A percentile compares a stretch with the other conserved stretches of the same genome.
Conservation (phyloP, 2,888 invertebrate genomes). For the Phortica okadai region DNA sequence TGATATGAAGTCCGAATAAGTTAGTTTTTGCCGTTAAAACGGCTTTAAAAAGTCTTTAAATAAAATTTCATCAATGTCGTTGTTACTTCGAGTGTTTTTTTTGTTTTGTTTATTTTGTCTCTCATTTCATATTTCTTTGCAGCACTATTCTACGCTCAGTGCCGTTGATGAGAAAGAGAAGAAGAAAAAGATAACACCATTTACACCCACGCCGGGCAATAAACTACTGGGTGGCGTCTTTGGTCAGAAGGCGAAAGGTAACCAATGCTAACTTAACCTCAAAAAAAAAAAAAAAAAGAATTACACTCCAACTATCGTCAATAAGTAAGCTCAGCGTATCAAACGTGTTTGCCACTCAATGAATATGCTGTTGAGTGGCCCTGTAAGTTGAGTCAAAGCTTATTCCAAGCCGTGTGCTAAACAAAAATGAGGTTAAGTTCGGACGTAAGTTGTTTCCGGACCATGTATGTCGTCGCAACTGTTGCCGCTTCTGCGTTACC, state of each 20-base stretch:
- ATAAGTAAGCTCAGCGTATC: not conserved
- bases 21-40: conserved; percentile 3
- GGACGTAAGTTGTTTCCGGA: not conserved
- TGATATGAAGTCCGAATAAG: not conserved
- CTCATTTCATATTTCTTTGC: conserved; percentile 43
- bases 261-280: conserved; percentile 21
- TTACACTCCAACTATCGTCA: not conserved
- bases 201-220: conserved; percentile 68
- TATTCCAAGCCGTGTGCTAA: not conserved
- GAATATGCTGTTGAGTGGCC: not conserved
- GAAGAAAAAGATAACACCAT: conserved; percentile 65
- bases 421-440: not conserved
- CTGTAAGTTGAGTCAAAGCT: conserved; percentile 7
- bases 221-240: conserved; percentile 75
- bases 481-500: conserved; percentile 3
- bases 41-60: not conserved
- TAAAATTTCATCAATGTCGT: conserved; percentile 2
- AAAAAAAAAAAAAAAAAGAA: not conserved
- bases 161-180: conserved; percentile 46
- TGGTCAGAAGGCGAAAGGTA: conserved; percentile 73
- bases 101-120: conserved; percentile 29
- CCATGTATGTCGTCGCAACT: not conserved
- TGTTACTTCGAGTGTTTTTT: not conserved
- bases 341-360: not conserved
- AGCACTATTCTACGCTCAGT: conserved; percentile 65